phyloP scores from a whole-genome alignment of 2,113 vertebrate genomes.

The Tricholaema leucomelas region DNA sequence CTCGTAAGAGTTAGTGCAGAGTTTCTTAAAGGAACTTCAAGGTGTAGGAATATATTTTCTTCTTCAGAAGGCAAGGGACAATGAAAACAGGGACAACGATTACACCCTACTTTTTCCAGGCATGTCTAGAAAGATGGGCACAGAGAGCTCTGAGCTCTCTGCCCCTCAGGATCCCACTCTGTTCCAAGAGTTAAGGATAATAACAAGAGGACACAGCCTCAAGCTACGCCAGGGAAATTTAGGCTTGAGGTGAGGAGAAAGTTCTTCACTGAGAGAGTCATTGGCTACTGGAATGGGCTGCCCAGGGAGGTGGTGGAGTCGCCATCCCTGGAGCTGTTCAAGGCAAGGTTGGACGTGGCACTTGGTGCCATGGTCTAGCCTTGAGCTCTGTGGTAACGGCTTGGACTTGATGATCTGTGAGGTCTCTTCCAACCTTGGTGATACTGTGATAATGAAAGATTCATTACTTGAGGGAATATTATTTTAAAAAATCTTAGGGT shows the following conservation, averaged over 20 bases:
- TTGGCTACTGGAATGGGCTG: no score
- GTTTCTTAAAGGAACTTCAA: not conserved
- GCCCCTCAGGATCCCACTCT: not conserved
- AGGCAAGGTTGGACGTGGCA: no score
- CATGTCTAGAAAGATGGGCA: not conserved
- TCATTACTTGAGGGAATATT: not conserved
- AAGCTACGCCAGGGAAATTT: no score
- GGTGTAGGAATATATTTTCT: not conserved
- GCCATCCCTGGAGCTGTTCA: no score
- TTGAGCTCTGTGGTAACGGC: no score
- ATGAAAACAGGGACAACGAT: not conserved
- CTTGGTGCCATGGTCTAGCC: no score
- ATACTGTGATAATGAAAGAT: not conserved
- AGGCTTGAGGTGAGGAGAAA: no score
- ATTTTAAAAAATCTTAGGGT: not conserved
- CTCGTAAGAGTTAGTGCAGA: not conserved
- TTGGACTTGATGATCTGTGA: no score
- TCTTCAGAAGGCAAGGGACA: not conserved
- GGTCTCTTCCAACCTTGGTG: no score
- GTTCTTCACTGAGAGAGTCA: no score
- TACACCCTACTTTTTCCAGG: accelerated
- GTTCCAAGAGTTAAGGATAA: not conserved
- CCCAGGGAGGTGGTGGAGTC: no score
- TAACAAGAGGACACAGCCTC: no score
- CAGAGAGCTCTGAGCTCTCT: not conserved